Base-by-base conservation (phyloP, 2,888 invertebrate species). In the Hydrotaea diabolus region DNA sequence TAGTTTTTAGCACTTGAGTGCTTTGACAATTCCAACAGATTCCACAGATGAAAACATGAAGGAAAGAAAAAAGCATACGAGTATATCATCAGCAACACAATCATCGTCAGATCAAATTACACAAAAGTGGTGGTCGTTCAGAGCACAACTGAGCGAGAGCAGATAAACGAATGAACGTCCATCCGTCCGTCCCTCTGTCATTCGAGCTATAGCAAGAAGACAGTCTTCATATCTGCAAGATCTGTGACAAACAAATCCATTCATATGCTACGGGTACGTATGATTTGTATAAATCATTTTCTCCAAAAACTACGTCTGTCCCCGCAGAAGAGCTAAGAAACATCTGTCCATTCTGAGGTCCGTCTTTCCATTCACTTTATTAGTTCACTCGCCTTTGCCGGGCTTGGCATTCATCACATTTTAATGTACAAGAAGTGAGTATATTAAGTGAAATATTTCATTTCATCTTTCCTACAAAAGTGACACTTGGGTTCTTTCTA, bases 161-260 rank as follows among this genome's bases (percentile, higher is more conserved):
- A 64, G 31, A 31, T 31, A 31, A 39, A 66, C 17, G 36, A 19
- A 26, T 43, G 66, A 1, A n/a, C 5, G n/a, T n/a, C 62, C 64
- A 64, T 64, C 19, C 36, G 31, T 62, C n/a, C 15, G 64, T 64
- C 8, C 17, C 21, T 21, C 57, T 15, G 26, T 59, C 59, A 13
- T 1, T 59, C 15, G n/a, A 49, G 49, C 15, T 49, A 1, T n/a
- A 1, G 3, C 15, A 8, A 36, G 36, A 62, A 23, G 62, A 62
- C 21, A 15, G 17, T 5, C 23, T 46, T 46, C 23, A 23, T 46
- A 69, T 69, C 31, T 31, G 31, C 23, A 21, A 43, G 46, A 69
- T 69, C 69, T 21, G 21, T 39, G 43, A 69, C 69, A 69, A 69
- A 69, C 69, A 69, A 69, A 69, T 39, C 69, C 43, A 69, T 69